phyloP scores from a whole-genome alignment of 1,140 invertebrate species.

The Pseudomyrmex sp. region DNA sequence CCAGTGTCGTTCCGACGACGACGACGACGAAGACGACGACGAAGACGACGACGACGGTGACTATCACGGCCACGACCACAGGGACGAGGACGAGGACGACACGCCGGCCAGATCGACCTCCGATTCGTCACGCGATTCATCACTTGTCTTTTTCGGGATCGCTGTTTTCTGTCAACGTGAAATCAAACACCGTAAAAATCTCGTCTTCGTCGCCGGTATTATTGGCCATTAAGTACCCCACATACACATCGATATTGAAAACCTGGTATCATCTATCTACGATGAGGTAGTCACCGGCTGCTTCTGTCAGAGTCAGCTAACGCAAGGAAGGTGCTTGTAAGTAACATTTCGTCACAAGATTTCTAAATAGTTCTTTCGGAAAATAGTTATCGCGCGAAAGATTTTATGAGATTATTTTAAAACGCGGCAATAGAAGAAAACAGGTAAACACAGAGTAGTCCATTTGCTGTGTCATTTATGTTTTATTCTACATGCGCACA shows the following conservation, averaged over 20 bases:
- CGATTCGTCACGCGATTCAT: not conserved
- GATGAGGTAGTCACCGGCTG: constrained; percentile 42
- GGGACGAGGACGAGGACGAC: constrained; percentile 1
- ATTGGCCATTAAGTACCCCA: not conserved
- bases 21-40: constrained; percentile 7
- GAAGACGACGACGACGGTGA: constrained; percentile 20
- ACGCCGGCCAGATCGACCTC: not conserved
- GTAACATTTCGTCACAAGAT: not conserved
- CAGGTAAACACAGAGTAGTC: not conserved
- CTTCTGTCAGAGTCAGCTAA: not conserved
- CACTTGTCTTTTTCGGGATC: constrained; percentile 5
- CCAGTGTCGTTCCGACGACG: constrained; percentile 71
- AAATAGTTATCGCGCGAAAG: not conserved
- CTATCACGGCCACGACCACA: constrained; percentile 18
- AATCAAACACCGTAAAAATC: not conserved
- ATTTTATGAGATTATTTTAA: not conserved
- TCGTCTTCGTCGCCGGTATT: constrained; percentile 3
- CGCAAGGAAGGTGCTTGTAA: constrained; percentile 15
- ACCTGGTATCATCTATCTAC: not conserved
- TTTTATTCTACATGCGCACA: not conserved
- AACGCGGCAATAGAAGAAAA: not conserved
- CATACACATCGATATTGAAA: not conserved
- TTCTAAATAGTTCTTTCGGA: not conserved
- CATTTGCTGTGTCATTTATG: not conserved
- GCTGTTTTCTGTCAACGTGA: constrained; percentile 26